phyloP scores from a whole-genome alignment of 2,113 vertebrate species.

The Mormyrus iriodes region DNA sequence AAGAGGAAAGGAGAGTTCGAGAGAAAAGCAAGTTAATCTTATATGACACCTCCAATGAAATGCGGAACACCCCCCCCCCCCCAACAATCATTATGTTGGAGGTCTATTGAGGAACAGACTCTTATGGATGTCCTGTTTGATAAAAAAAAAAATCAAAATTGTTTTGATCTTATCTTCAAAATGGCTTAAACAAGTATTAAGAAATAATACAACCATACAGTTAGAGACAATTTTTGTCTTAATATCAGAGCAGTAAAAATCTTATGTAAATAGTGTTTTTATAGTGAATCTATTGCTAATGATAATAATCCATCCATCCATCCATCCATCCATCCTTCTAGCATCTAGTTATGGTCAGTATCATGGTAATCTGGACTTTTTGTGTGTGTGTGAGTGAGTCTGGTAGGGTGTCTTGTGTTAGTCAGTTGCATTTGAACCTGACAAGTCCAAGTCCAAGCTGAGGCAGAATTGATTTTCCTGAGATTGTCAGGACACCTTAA shows the following conservation, averaged over 20 bases:
- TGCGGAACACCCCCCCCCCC: neutral
- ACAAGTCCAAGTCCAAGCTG: conserved; percentile 36
- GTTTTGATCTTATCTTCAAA: neutral
- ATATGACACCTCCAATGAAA: neutral
- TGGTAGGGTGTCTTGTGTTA: conserved; percentile 18
- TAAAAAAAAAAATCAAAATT: neutral
- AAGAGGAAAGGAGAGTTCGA: conserved; percentile 17
- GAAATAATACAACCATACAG: neutral
- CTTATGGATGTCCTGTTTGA: neutral
- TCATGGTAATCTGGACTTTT: neutral
- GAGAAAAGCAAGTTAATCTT: conserved; percentile 8
- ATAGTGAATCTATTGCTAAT: neutral
- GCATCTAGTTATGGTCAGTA: neutral
- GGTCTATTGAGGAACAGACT: neutral
- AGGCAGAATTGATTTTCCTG: conserved; percentile 61
- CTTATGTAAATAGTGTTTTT: neutral
- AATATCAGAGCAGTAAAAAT: neutral
- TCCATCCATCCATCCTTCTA: neutral
- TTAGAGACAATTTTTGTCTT: neutral
- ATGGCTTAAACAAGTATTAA: neutral
- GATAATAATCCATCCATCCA: neutral
- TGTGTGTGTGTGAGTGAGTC: neutral
- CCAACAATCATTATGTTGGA: neutral
- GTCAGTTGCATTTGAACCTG: conserved; percentile 43
- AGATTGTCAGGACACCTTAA: conserved; percentile 61